Percentiles rank a stretch among this genome's conserved stretches.
Conservation (phyloP, 1,140 invertebrate genomes). For the Yoshiicerus persimilis region DNA sequence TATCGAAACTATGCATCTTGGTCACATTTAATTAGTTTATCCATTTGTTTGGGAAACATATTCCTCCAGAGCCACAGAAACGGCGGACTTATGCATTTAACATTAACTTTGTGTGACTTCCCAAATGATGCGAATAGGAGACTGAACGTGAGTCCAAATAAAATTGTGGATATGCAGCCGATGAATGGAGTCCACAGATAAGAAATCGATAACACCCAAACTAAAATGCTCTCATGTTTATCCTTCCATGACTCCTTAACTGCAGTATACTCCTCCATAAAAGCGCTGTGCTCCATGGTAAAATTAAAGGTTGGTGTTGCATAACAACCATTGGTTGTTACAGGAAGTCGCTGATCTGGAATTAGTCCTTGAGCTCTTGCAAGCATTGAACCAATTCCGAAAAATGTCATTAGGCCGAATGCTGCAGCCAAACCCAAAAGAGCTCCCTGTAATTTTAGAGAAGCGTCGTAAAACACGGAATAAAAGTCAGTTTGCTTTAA, state of each 20-base stretch:
- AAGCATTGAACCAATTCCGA: constrained; percentile 23
- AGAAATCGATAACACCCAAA: constrained; percentile 27
- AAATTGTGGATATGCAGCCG: constrained; percentile 6
- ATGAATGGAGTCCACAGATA: constrained; percentile 32
- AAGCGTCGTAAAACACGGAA: not conserved
- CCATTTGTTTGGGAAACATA: not conserved
- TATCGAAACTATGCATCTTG: not conserved
- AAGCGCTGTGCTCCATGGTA: not conserved
- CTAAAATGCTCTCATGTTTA: not conserved
- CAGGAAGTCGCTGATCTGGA: constrained; percentile 30
- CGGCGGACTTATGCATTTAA: not conserved
- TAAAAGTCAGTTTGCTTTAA: not conserved
- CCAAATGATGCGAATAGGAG: not conserved
- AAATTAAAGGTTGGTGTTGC: not conserved
- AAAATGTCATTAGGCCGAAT: constrained; percentile 22
- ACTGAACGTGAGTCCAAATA: constrained; percentile 29
- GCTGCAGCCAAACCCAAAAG: constrained; percentile 12
- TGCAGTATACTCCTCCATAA: not conserved
- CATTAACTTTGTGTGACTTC: not conserved
- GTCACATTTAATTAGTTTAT: not conserved
- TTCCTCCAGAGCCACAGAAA: not conserved
- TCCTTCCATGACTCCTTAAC: not conserved
- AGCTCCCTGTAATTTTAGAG: constrained; percentile 27
- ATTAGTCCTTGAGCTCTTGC: not conserved
- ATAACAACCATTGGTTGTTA: not conserved